Base-by-base conservation (phyloP, 2,888 invertebrate genomes). In the Isoperla grammatica region DNA sequence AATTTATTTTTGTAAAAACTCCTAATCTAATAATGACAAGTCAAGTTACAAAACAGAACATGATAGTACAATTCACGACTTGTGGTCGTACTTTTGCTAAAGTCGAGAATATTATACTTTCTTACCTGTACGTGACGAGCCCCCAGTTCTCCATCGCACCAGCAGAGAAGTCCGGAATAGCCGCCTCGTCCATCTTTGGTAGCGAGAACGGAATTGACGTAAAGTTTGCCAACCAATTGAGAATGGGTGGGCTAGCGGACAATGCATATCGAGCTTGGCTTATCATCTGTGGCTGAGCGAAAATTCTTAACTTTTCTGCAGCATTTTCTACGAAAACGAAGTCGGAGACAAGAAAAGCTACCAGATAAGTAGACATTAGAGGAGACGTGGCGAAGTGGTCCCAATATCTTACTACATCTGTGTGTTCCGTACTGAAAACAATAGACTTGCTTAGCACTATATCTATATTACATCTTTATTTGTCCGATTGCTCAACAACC, bases 141-240 rank as follows among this genome's bases (percentile, higher is more conserved):
- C 90, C 90, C 89, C 90, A 90, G 71, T 90, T 90, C 71, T 90
- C 78, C 76, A 13, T 78, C 35, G 76, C 77, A 6, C 76, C 75
- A 5, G 77, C 76, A 13, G 73, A 69, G 40, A 64, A 65, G 49
- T 65, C 65, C 9, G 65, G 65, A 9, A 65, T 29, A n/a, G 65
- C 65, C 53, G 79, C 74, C 74, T 79, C 75, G 68, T 80, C 79
- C 54, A 73, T 69, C 67, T 76, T 76, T 11, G 72, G 70, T 35
- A 76, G 67, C 5, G 75, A 73, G 67, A 74, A 77, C 13, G 69
- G 66, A 37, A 76, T 70, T 40, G 68, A 69, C 65, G 77, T 69
- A 67, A 79, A 79, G 64, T 79, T 78, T 42, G 60, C 63, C 46
- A 62, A 53, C 23, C 40, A 56, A 6, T 59, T 20, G 9, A 65